Base-by-base conservation (phyloP, 2,888 invertebrate genomes). In the Galerucella nymphaeae region DNA sequence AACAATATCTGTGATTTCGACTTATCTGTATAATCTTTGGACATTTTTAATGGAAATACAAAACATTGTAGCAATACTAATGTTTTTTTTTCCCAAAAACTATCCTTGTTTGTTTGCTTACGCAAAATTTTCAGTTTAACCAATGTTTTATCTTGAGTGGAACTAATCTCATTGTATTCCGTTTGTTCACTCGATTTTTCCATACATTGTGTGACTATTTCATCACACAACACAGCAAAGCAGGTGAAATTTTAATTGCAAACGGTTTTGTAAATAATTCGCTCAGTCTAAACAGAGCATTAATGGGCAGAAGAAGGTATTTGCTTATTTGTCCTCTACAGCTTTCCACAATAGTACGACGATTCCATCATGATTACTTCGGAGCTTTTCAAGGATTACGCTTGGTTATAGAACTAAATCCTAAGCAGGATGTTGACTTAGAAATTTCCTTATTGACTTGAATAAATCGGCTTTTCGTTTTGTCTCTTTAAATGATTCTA, bases 331-430 rank as follows among this genome's bases (percentile, higher is more conserved):
- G 72, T 72, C 75, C 75, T 58, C 70, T 66, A 70, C 75, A 72
- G 75, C 72, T 75, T 70, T 70, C 63, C 70, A 70, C 72, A 75
- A 75, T 75, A 62, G 75, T 70, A 72, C 68, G 74, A 72, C 74
- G 72, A 74, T 74, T 74, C 75, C 48, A 72, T 75, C 72, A 58
- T 71, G 71, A 74, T 74, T 74, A 74, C 74, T 72, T 65, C 20
- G 72, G 70, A 72, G 75, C 70, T 75, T 75, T 72, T 66, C 58
- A 64, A 66, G 72, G 75, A 75, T 75, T 75, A 75, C 66, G 75
- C 48, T 59, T 65, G 66, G 69, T 75, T 75, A 72, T 66, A 74
- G 71, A 72, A 74, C 66, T 74, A 74, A 74, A 75, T 75, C 75
- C 75, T 63, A 70, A 75, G 59, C 63, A 72, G 70, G 62, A 72